Evolutionary conservation across 2,888 invertebrate species (phyloP).

Genomic region (Aspidapion aeneum): DNA sequence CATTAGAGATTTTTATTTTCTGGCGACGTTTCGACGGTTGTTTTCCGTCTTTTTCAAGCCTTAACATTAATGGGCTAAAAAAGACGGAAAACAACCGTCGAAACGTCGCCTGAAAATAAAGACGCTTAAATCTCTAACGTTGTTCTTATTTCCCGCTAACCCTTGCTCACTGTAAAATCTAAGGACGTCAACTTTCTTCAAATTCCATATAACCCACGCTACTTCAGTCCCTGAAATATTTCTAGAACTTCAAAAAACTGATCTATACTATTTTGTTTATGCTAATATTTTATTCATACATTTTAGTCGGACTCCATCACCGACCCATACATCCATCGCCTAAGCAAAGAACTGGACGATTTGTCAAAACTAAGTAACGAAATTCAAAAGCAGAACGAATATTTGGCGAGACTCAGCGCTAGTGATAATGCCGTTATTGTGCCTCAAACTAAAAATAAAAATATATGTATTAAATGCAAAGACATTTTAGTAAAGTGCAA

Average conservation of each 20-base stretch:
- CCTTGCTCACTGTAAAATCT: too few species aligned
- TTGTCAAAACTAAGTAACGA: constrained; percentile 57
- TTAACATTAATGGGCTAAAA: too few species aligned
- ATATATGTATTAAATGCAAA: constrained; percentile 49
- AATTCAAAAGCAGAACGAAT: constrained; percentile 57
- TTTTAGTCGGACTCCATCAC: constrained; percentile 46
- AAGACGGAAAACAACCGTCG: too few species aligned
- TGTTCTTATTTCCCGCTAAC: too few species aligned
- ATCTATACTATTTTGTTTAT: background rate
- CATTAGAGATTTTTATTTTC: too few species aligned
- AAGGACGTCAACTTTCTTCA: too few species aligned
- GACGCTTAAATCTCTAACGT: too few species aligned
- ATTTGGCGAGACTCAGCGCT: constrained; percentile 54
- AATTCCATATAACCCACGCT: background rate
- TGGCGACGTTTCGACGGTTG: too few species aligned
- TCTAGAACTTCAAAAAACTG: too few species aligned
- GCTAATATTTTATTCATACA: background rate
- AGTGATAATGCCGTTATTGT: constrained; percentile 37
- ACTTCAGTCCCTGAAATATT: background rate
- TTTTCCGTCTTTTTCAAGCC: too few species aligned
- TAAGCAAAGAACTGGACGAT: constrained; percentile 57
- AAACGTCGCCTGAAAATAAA: too few species aligned
- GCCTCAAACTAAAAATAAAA: constrained; percentile 9
- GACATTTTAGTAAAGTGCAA: constrained; percentile 35
- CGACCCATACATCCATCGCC: constrained; percentile 59